phyloP scores from a whole-genome alignment of 2,113 vertebrate species.

The Acanthochromis polyacanthus region DNA sequence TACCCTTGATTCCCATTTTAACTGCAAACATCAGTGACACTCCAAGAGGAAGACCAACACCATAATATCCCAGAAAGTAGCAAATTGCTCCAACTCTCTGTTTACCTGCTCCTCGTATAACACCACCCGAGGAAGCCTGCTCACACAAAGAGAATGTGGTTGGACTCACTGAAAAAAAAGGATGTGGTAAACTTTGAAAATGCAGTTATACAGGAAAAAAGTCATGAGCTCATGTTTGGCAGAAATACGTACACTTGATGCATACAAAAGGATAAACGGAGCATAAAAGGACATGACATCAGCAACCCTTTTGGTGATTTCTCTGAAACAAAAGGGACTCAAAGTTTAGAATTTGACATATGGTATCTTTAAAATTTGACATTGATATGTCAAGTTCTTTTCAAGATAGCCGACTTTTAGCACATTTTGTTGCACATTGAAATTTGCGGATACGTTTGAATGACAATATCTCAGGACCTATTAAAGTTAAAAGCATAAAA shows the following conservation, averaged over 20 bases:
- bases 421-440: too few species aligned
- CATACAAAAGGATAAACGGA: constrained; percentile 77
- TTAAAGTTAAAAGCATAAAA: too few species aligned
- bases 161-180: background rate
- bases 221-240: background rate
- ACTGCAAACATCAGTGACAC: constrained; percentile 87
- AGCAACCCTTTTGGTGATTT: constrained; percentile 74
- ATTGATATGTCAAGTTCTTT: too few species aligned
- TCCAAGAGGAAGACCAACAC: constrained; percentile 85
- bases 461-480: too few species aligned
- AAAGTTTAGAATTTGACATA: too few species aligned
- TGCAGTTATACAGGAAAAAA: background rate
- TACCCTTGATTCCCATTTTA: constrained; percentile 88
- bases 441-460: too few species aligned
- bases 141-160: constrained; percentile 1
- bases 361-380: too few species aligned
- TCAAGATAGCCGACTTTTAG: too few species aligned
- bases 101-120: constrained; percentile 88
- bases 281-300: constrained; percentile 74
- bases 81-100: constrained; percentile 88
- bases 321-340: constrained; percentile 54
- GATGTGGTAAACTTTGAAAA: background rate
- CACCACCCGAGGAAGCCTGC: constrained; percentile 79
- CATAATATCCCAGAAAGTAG: constrained; percentile 83
- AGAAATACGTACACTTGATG: constrained; percentile 65